These are phyloP conservation scores for Anniella stebbinsi DNA, from an alignment of 2,797 vertebrate species.

Conservation along the genomic window DNA sequence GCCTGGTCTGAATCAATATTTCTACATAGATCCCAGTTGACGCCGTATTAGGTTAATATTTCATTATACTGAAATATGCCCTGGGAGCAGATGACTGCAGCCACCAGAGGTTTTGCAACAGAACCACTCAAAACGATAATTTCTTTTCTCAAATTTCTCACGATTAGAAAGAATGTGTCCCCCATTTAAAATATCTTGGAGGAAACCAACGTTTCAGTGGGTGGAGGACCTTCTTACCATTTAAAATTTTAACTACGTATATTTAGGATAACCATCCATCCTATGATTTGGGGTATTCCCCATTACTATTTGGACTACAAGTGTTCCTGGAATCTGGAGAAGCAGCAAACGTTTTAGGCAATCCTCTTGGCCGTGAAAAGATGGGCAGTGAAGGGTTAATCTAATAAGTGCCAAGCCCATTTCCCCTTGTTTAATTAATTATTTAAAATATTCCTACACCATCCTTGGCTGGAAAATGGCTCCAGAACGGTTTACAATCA, in stretches of 20 bases:
- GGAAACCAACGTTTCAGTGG: neutral
- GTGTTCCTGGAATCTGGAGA: too few relatives aligned
- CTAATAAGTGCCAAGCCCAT: too few relatives aligned
- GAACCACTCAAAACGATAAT: neutral
- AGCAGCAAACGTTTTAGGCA: too few relatives aligned
- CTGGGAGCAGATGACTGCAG: neutral
- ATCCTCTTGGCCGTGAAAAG: too few relatives aligned
- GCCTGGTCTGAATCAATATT: conserved; percentile 58
- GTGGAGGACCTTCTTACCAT: neutral
- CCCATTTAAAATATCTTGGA: neutral
- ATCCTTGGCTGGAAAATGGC: too few relatives aligned
- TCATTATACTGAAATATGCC: conserved; percentile 9
- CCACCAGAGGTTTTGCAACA: neutral
- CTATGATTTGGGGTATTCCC: too few relatives aligned
- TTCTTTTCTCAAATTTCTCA: neutral
- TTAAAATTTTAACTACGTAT: neutral
- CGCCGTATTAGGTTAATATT: conserved; percentile 34
- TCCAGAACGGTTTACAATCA: too few relatives aligned
- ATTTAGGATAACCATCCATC: too few relatives aligned
- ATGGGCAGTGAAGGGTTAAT: too few relatives aligned
- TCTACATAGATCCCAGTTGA: conserved; percentile 48
- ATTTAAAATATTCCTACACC: too few relatives aligned
- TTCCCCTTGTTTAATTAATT: too few relatives aligned
- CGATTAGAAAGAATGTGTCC: neutral
- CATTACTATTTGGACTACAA: too few relatives aligned